Conservation (phyloP, 2,797 vertebrate genomes). For the Bucorvus abyssinicus region DNA sequence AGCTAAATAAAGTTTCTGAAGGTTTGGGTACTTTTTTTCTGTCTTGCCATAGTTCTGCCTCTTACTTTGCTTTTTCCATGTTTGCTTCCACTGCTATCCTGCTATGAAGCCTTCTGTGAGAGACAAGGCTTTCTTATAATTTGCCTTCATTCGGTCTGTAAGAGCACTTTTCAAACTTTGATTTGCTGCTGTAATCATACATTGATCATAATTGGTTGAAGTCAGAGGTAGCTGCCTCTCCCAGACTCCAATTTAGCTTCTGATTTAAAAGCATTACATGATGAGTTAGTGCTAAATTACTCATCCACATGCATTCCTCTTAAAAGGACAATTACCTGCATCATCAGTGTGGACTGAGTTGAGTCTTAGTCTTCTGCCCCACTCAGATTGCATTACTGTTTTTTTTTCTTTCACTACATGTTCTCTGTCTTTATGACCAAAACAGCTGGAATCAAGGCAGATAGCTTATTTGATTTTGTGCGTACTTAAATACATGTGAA, state of each 20-base stretch:
- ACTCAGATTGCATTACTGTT: background rate
- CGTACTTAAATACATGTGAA: background rate
- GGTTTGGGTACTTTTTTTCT: background rate
- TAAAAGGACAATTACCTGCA: background rate
- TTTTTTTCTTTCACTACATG: background rate
- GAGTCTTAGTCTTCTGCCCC: background rate
- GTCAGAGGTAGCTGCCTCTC: background rate
- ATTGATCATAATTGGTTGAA: background rate
- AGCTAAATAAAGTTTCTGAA: background rate
- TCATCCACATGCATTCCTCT: background rate
- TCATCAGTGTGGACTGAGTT: background rate
- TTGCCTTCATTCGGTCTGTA: background rate
- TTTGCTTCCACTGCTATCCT: background rate
- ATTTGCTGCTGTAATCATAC: background rate
- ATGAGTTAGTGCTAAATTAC: slow-evolving; percentile 7
- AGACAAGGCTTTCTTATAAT: background rate
- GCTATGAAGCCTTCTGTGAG: background rate
- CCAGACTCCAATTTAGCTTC: background rate
- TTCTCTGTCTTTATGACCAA: background rate
- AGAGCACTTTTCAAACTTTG: background rate
- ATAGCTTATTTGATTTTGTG: background rate
- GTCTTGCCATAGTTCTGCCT: background rate
- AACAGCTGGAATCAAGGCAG: background rate
- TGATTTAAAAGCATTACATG: background rate
- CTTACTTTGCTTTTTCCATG: background rate